Evolutionary conservation across 2,888 invertebrate species (phyloP), one percentile per base, ranked within the genome.

Genomic region (Ligdia adustata): DNA sequence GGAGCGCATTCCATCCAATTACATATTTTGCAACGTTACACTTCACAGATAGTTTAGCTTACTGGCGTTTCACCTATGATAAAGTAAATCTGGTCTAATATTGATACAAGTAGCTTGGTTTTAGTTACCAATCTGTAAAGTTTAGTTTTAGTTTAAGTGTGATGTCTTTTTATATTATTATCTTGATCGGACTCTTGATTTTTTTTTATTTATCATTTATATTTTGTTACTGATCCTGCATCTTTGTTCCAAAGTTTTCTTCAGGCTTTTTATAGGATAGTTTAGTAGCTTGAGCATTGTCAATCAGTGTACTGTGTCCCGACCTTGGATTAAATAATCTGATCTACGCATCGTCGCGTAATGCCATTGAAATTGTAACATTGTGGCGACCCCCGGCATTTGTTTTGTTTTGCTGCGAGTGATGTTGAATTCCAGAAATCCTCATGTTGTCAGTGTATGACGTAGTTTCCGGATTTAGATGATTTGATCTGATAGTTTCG

Each of bases 321-420:
- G 52, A 22, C 57, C 57, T 60, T 60, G 51, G 34, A 38, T 37
- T 33, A 16, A 39, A 40, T 54, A 41, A 57, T 55, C 56, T 58
- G 56, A 57, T 62, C 62, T 38, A 42, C 41, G 48, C 48, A 28
- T 27, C 27, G 34, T 37, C 31, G 41, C 41, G 48, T 42, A 48
- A 28, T 66, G 63, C 60, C 64, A 67, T 65, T 66, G 66, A 57
- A 54, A 53, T 52, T 52, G 45, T 48, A 37, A 44, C 56, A 57
- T 62, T 59, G 57, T 53, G 41, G 40, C 42, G 41, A 42, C 40
- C 43, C 33, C 27, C 26, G 45, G 46, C 9, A 38, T 47, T 41
- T 43, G 47, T 42, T 42, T 45, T 38, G 38, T 37, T 44, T 46
- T 33, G 47, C 37, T 49, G 24, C 43, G 33, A 26, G 22, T 15